A percentile compares a stretch with the other conserved stretches of the same genome.
Evolutionary conservation across 2,888 invertebrate species (phyloP).

Genomic region (Tipula vernalis): DNA sequence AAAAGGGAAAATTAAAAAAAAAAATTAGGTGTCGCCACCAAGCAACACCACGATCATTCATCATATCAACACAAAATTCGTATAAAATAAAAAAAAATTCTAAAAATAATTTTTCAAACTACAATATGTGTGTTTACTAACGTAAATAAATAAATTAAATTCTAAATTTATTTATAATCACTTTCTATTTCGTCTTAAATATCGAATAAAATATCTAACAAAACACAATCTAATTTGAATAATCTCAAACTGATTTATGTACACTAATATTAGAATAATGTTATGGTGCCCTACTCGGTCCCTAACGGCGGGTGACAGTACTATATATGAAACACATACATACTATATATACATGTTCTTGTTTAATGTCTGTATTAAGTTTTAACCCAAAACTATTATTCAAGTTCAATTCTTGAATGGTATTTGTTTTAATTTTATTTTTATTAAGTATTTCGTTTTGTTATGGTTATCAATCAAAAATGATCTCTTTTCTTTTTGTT

Average conservation of each 20-base stretch:
- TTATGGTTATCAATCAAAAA: background rate
- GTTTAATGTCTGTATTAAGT: background rate
- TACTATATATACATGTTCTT: background rate
- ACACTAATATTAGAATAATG: background rate
- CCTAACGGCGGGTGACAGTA: background rate
- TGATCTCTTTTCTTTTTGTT: background rate
- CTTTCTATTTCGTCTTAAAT: background rate
- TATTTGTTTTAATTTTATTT: background rate
- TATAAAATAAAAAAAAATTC: background rate
- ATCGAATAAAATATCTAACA: background rate
- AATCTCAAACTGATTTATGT: background rate
- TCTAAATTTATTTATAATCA: slow-evolving; percentile 4
- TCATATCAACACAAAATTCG: background rate
- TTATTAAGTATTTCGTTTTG: background rate
- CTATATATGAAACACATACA: background rate
- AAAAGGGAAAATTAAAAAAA: background rate
- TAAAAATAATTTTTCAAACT: background rate
- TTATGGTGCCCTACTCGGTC: background rate
- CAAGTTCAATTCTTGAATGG: background rate
- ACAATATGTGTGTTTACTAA: background rate
- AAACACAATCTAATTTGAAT: background rate
- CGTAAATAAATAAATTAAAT: background rate
- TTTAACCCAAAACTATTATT: background rate
- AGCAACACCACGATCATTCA: background rate
- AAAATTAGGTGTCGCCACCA: background rate